Base-by-base conservation (phyloP, 2,113 vertebrate genomes). In the Ellobius talpinus region DNA sequence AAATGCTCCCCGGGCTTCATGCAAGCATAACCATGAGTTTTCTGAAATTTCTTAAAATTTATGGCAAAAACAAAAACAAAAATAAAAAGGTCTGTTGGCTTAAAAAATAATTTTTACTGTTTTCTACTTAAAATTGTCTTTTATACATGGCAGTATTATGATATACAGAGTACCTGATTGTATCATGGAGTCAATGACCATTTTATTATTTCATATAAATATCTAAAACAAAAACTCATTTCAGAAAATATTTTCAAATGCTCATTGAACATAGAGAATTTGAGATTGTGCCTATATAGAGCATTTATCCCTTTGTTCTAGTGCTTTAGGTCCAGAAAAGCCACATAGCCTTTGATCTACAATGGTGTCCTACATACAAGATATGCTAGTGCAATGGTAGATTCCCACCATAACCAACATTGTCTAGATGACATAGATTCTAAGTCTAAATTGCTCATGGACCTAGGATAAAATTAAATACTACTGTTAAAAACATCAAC, bases 81-180 rank as follows among this genome's bases (percentile, higher is more conserved):
- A 94, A 92, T 36, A 89, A 86, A 91, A 93, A 19, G 3, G 21
- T 8, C n/a, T 3, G 7, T 29, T 86, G 11, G 58, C 50, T 89
- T 93, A 68, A 96, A 84, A 92, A 93, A 87, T 95, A 45, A 45
- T 39, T 82, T 81, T 89, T 31, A 36, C 36, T 74, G 55, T 87
- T 95, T 94, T 94, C 0, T 63, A 63, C 61, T 92, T 61, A 77
- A 96, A 96, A 93, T 66, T 87, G 6, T 66, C 63, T 79, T 96
- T 95, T 52, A 68, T 58, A 87, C 8, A 47, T 17, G 4, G 2
- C 26, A 55, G 86, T 52, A 86, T 68, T 14, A 63, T 89, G 29
- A 68, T 89, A 87, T 29, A 87, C 12, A 24, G 23, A 45, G 45
- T 90, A 93, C 89, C 73, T 93, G 42, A 84, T 78, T 95, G 47